Evolutionary conservation across 2,797 vertebrate species (phyloP), one percentile per base, ranked within the genome.

Genomic region (Pampus argenteus): DNA sequence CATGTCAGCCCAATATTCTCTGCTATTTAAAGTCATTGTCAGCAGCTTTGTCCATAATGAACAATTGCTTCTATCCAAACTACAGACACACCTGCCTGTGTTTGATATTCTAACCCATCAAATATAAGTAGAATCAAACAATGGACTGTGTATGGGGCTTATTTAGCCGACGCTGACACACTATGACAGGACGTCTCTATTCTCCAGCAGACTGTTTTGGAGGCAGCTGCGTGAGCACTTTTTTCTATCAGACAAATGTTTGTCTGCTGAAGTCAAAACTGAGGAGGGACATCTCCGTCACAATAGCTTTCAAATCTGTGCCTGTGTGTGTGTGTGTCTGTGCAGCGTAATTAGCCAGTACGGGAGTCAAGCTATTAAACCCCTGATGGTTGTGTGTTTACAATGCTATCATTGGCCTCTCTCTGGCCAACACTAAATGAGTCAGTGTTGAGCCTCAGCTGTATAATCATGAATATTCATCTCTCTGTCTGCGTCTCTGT

Each of bases 381-480:
- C 83, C 81, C 82, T 76, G 76, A 89, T 86, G 91, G 78, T 71
- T 77, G 60, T 77, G 86, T 86, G 86, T 89, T 92, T 89, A 91
- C 88, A 91, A 87, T 76, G 87, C 83, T 81, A 88, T 91, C 89
- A 91, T 84, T 91, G 90, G 87, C 86, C 81, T 86, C 88, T 87
- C 85, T 83, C 84, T 91, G 88, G 89, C 89, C 86, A 86, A 75
- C 70, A 58, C 81, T 92, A 89, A 92, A 92, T 88, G 89, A 92
- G 78, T 64, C 86, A 91, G 86, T 92, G 90, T 89, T 90, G 73
- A 83, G 82, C 70, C 84, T 93, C 90, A 91, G 89, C 90, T 91
- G 90, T 90, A 88, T 81, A 68, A 85, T 89, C 90, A 90, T 92
- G 87, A 92, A 93, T 92, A 92, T 92, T 89, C 87, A 92, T 90